phyloP scores from a whole-genome alignment of 1,140 invertebrate genomes.

The Tetramorium simillimum region DNA sequence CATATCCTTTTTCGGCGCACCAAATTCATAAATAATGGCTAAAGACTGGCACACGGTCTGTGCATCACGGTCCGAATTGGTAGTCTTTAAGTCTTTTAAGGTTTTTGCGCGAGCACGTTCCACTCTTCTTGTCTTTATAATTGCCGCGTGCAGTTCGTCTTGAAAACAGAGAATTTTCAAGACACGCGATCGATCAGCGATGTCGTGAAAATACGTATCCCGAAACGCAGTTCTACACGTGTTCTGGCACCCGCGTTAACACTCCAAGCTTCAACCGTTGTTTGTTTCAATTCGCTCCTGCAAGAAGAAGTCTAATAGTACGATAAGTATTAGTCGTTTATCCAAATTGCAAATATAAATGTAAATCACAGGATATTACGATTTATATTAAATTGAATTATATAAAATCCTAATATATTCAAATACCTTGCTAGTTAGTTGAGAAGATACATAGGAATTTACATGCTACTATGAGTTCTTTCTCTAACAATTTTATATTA shows the following conservation, averaged over 20 bases:
- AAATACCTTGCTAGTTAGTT: background rate
- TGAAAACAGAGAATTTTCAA: conserved; percentile 22
- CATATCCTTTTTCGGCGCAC: conserved; percentile 75
- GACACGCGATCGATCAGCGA: conserved; percentile 59
- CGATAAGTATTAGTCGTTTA: background rate
- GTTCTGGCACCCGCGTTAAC: conserved; percentile 33
- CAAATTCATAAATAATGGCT: conserved; percentile 83
- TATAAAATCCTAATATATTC: background rate
- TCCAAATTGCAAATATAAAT: background rate
- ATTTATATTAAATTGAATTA: background rate
- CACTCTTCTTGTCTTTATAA: conserved; percentile 58
- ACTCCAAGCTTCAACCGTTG: background rate
- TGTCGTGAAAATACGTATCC: conserved; percentile 59
- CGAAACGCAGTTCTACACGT: conserved; percentile 42
- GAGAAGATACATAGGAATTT: background rate
- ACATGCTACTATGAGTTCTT: background rate
- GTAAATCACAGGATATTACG: background rate
- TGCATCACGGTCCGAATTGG: conserved; percentile 78
- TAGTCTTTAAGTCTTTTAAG: conserved; percentile 81
- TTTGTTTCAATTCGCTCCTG: background rate
- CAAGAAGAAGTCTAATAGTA: background rate
- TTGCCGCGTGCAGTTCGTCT: conserved; percentile 36
- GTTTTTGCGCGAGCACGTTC: conserved; percentile 74
- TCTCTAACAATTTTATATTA: background rate
- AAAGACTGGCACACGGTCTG: conserved; percentile 71